Conservation (phyloP, 2,797 vertebrate genomes). For the Dryobates pubescens region DNA sequence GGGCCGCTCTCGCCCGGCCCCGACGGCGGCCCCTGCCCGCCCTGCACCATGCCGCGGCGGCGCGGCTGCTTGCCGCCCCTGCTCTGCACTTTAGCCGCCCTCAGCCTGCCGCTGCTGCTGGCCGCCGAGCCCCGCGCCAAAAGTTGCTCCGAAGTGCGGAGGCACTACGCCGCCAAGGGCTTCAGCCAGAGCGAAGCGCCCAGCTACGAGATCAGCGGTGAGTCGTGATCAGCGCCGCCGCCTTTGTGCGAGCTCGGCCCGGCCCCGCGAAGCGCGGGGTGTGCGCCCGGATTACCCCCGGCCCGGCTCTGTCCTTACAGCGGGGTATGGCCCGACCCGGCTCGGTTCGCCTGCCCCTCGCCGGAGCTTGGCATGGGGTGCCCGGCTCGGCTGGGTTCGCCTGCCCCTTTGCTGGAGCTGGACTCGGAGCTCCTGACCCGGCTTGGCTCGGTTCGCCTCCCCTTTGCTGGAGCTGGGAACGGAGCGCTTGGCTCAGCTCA, state of each 20-base stretch:
- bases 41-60: slow-evolving; percentile 69
- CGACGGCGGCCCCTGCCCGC: background rate
- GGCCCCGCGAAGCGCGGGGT: background rate
- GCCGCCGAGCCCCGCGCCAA: slow-evolving; percentile 86
- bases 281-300: background rate
- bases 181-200: slow-evolving; percentile 93
- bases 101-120: slow-evolving; percentile 71
- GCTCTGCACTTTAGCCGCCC: slow-evolving; percentile 75
- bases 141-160: slow-evolving; percentile 92
- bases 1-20: background rate
- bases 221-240: slow-evolving; percentile 57
- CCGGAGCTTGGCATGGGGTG: background rate
- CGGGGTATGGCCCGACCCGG: background rate
- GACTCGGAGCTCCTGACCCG: background rate
- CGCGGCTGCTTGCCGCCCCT: slow-evolving; percentile 70
- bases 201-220: slow-evolving; percentile 89
- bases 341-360: background rate
- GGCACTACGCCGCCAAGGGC: slow-evolving; percentile 90
- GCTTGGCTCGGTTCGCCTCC: too few relatives aligned
- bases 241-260: slow-evolving; percentile 7
- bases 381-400: background rate
- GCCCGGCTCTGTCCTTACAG: too few relatives aligned
- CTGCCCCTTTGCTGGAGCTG: too few relatives aligned
- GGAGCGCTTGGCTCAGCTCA: background rate
- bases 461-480: too few relatives aligned